Conservation (phyloP, 2,888 invertebrate species). For the Drosophila putrida region DNA sequence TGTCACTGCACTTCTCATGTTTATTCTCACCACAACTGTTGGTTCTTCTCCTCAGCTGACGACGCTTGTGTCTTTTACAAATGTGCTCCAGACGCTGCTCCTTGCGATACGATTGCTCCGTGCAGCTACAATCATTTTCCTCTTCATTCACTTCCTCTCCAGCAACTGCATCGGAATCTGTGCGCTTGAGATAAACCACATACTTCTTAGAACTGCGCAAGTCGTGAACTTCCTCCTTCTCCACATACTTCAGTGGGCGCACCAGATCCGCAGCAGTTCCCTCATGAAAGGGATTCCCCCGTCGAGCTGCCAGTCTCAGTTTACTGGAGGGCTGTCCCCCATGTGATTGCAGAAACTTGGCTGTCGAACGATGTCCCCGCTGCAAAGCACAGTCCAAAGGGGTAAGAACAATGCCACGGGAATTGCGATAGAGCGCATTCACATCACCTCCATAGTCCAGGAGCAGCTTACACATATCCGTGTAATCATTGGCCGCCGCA, state of each 20-base stretch:
- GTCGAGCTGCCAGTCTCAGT: slow-evolving; percentile 85
- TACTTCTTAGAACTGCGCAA: slow-evolving; percentile 83
- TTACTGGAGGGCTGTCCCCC: slow-evolving; percentile 94
- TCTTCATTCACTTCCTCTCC: slow-evolving; percentile 21
- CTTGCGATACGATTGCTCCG: slow-evolving; percentile 81
- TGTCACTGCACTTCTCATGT: slow-evolving; percentile 78
- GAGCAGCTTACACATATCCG: slow-evolving; percentile 95
- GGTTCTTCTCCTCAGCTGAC: slow-evolving; percentile 82
- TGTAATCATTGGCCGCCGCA: slow-evolving; percentile 96
- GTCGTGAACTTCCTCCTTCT: slow-evolving; percentile 84
- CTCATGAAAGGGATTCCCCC: slow-evolving; percentile 83
- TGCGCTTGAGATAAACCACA: slow-evolving; percentile 82
- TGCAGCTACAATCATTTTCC: slow-evolving; percentile 77
- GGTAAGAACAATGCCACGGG: slow-evolving; percentile 94
- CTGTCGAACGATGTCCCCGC: slow-evolving; percentile 94
- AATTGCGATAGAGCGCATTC: slow-evolving; percentile 93
- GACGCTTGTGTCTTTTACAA: slow-evolving; percentile 80
- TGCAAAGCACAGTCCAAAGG: slow-evolving; percentile 96
- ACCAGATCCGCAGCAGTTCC: slow-evolving; percentile 79
- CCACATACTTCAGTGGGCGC: slow-evolving; percentile 83
- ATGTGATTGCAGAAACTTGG: slow-evolving; percentile 96
- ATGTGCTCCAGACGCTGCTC: slow-evolving; percentile 81
- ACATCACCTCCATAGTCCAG: slow-evolving; percentile 94
- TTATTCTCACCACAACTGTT: slow-evolving; percentile 84
- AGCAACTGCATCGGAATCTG: slow-evolving; percentile 78